Evolutionary conservation across 2,888 invertebrate species (phyloP).

Genomic region (Drosophila fungiperda): DNA sequence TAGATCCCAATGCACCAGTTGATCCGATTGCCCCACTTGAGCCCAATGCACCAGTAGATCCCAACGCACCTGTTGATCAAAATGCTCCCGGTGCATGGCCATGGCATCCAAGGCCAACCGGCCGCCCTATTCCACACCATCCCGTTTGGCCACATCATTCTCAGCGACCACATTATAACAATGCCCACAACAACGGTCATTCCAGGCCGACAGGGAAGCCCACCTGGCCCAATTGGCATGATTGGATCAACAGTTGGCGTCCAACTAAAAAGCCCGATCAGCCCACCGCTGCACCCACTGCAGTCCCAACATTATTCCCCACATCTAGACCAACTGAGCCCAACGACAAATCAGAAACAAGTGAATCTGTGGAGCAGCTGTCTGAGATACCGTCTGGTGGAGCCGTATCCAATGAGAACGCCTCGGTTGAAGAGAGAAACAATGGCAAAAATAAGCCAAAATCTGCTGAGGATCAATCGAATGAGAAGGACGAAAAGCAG

Average conservation of each 20-base stretch:
- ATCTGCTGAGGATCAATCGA: conserved; percentile 32
- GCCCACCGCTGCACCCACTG: not conserved
- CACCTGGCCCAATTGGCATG: conserved; percentile 60
- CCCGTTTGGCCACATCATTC: conserved; percentile 51
- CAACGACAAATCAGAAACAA: conserved; percentile 38
- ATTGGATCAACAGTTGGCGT: conserved; percentile 64
- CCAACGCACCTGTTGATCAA: conserved; percentile 23
- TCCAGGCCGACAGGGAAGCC: conserved; percentile 36
- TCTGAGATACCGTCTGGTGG: conserved; percentile 33
- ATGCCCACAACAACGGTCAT: conserved; percentile 21
- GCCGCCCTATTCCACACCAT: conserved; percentile 22
- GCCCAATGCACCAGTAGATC: not conserved
- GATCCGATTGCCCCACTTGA: not conserved
- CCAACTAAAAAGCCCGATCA: conserved; percentile 26
- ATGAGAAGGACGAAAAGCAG: conserved; percentile 47
- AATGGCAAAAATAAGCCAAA: conserved; percentile 47
- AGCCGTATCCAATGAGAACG: conserved; percentile 59
- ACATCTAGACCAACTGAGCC: conserved; percentile 7
- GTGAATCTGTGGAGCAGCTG: conserved; percentile 58
- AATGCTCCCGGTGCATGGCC: conserved; percentile 48
- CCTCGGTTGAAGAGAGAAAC: conserved; percentile 66
- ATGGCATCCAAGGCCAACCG: conserved; percentile 32
- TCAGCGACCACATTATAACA: conserved; percentile 12
- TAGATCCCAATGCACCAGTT: conserved; percentile 6
- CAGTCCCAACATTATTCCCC: conserved; percentile 8